Evolutionary conservation across 64 coral and sea anemone species (phyloP).

Genomic region (Montipora capricornis): DNA sequence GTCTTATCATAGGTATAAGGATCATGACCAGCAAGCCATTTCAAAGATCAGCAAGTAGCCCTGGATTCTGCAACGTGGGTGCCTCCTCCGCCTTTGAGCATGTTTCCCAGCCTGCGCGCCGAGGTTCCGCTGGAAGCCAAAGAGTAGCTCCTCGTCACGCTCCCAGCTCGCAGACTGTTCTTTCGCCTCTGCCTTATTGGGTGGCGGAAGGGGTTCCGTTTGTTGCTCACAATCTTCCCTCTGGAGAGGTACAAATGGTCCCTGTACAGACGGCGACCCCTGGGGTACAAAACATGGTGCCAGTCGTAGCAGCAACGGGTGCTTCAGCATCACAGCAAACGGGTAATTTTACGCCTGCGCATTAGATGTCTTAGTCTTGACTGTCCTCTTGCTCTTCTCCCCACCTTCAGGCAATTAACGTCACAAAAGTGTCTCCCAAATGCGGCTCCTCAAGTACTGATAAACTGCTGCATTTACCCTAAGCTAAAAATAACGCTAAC

Average conservation of each 20-base stretch:
- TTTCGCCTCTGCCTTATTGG: conserved; percentile 60
- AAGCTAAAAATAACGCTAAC: no score
- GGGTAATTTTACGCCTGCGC: background rate
- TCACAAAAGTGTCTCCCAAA: no score
- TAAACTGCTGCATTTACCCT: no score
- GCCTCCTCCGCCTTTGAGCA: conserved; percentile 31
- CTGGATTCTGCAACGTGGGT: conserved; percentile 21
- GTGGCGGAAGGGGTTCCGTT: conserved; percentile 58
- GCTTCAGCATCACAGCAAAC: background rate
- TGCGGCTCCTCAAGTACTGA: no score
- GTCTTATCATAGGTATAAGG: conserved; percentile 38
- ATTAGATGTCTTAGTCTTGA: background rate
- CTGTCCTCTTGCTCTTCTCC: background rate
- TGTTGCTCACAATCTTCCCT: conserved; percentile 32
- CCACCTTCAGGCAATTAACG: no score
- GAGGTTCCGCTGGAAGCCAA: conserved; percentile 29
- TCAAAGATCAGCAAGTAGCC: conserved; percentile 51
- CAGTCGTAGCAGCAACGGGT: conserved; percentile 37
- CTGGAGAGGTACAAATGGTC: conserved; percentile 44
- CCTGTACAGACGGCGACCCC: conserved; percentile 14
- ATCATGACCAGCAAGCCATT: conserved; percentile 70
- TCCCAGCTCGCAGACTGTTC: conserved; percentile 26
- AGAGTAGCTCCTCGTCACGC: conserved; percentile 1
- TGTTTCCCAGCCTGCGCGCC: background rate
- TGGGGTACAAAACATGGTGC: conserved; percentile 63